A percentile compares a stretch with the other conserved stretches of the same genome.
These are phyloP conservation scores for Halichoerus grypus DNA, from an alignment of 2,113 vertebrate genomes.

Conservation along the genomic window DNA sequence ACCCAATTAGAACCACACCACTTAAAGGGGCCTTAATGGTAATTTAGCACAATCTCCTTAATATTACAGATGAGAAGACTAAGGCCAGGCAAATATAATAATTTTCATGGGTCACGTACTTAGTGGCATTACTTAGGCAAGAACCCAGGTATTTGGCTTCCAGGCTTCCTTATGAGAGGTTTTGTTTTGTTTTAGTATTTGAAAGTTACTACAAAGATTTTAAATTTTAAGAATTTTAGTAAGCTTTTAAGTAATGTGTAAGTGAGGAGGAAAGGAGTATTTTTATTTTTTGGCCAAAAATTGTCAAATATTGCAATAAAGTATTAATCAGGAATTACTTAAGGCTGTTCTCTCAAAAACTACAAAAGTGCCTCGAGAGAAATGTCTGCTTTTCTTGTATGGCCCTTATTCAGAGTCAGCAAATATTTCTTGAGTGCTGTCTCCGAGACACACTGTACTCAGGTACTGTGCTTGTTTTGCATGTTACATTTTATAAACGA, in stretches of 20 bases:
- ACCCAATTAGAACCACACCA: not conserved
- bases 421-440: slow-evolving; percentile 39
- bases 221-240: slow-evolving; percentile 56
- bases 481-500: slow-evolving; percentile 22
- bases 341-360: slow-evolving; percentile 34
- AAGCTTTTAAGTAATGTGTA: slow-evolving; percentile 59
- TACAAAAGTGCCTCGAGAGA: slow-evolving; percentile 34
- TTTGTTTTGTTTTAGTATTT: slow-evolving; percentile 25
- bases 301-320: slow-evolving; percentile 26
- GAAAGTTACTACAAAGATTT: slow-evolving; percentile 45
- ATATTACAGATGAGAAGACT: not conserved
- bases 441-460: not conserved
- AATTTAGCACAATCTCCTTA: not conserved
- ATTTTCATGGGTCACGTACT: not conserved
- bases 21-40: not conserved
- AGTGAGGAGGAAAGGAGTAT: not conserved
- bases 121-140: not conserved
- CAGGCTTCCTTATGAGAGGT: not conserved
- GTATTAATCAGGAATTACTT: slow-evolving; percentile 54
- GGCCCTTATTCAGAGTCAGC: slow-evolving; percentile 24
- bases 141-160: slow-evolving; percentile 14
- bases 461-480: not conserved
- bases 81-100: not conserved
- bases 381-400: slow-evolving; percentile 53
- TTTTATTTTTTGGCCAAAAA: slow-evolving; percentile 64